Conservation (phyloP, 2,797 vertebrate species). For the Coccyzus lansbergi region DNA sequence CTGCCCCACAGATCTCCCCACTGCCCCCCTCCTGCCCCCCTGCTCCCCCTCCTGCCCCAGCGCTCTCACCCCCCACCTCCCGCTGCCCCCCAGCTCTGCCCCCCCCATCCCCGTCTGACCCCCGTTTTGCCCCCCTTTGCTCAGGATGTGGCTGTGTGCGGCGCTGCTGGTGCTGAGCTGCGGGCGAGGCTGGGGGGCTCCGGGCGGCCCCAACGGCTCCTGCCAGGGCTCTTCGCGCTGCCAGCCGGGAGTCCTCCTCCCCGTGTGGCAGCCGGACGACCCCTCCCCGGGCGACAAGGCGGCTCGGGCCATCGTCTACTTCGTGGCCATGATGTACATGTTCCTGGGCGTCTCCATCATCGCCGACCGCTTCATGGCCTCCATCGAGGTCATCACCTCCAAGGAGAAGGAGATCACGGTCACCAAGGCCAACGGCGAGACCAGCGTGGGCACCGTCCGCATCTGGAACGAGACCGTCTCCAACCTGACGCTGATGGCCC, state of each 20-base stretch:
- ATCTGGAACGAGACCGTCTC: slow-evolving; percentile 97
- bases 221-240: slow-evolving; percentile 76
- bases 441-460: slow-evolving; percentile 83
- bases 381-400: slow-evolving; percentile 97
- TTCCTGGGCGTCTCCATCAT: slow-evolving; percentile 96
- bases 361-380: slow-evolving; percentile 96
- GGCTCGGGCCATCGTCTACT: slow-evolving; percentile 89
- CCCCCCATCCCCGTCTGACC: too few species aligned
- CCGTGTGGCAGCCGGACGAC: slow-evolving; percentile 87
- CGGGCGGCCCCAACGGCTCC: neutral
- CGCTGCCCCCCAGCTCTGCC: too few species aligned
- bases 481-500: slow-evolving; percentile 94
- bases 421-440: slow-evolving; percentile 91
- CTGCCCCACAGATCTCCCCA: too few species aligned
- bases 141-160: too few species aligned
- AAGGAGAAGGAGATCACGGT: slow-evolving; percentile 94
- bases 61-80: too few species aligned
- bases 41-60: too few species aligned
- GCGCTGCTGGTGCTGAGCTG: too few species aligned
- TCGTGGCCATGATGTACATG: slow-evolving; percentile 91
- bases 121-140: too few species aligned
- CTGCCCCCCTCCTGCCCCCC: too few species aligned
- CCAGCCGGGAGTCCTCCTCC: slow-evolving; percentile 86
- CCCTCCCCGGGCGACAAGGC: slow-evolving; percentile 87
- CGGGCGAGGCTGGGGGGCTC: too few species aligned